Conservation (phyloP, 2,888 invertebrate genomes). For the Brenthis hecate region DNA sequence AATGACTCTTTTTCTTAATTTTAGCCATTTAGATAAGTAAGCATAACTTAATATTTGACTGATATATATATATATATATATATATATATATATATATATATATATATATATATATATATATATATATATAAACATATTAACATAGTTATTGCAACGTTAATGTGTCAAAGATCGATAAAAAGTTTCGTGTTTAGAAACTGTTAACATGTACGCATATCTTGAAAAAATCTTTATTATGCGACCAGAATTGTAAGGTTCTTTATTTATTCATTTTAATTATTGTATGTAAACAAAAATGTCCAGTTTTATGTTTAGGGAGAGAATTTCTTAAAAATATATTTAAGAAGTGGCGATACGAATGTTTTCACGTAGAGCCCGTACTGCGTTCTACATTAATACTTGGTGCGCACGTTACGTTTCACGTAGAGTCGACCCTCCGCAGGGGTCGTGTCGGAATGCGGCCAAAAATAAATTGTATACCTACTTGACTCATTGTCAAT, state of each 20-base stretch:
- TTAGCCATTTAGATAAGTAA: too few species aligned
- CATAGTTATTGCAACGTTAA: conserved; percentile 27
- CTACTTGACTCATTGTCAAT: conserved; percentile 8
- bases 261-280: conserved; percentile 20
- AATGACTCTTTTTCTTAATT: too few species aligned
- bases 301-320: background rate
- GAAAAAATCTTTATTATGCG: conserved; percentile 32
- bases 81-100: too few species aligned
- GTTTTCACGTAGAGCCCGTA: conserved; percentile 29
- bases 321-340: conserved; percentile 29
- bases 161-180: conserved; percentile 36
- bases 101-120: too few species aligned
- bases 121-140: background rate
- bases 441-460: conserved; percentile 28
- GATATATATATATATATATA: too few species aligned
- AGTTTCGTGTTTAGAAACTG: conserved; percentile 39
- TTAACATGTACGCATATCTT: conserved; percentile 37
- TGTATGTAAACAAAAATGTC: conserved; percentile 22
- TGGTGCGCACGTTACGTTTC: conserved; percentile 20
- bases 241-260: conserved; percentile 17
- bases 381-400: conserved; percentile 23
- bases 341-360: conserved; percentile 21
- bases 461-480: conserved; percentile 11
- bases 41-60: too few species aligned
- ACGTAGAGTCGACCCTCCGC: conserved; percentile 19